Evolutionary conservation across 1,140 invertebrate genomes (phyloP), one percentile per base, ranked within the genome.

Genomic region (Drosophila quadrilineata): DNA sequence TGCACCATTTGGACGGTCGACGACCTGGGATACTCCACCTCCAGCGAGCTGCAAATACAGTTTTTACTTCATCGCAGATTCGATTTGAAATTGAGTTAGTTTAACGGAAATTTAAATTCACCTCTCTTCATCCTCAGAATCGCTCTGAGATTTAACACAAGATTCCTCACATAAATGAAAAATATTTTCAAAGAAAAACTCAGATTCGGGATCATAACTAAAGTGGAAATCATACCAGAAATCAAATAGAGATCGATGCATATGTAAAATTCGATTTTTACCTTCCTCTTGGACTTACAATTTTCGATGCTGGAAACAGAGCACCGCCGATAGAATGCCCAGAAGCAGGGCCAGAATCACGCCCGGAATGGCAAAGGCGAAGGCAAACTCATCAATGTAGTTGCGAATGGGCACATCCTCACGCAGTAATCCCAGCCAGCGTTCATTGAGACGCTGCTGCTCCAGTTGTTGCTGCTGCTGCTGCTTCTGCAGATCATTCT

Each of bases 241-340:
- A 28, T 43, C 21, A 64, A 60, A 71, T 2, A 14, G 53, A 59
- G 38, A 45, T n/a, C n/a, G n/a, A n/a, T n/a, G n/a, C n/a, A n/a
- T 56, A 46, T 56, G 4, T 1, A 45, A 49, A 69, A 43, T 49
- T 56, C 21, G 1, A 24, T 9, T 10, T 36, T 36, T 16, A 16
- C 31, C 28, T 10, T 10, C 24, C 10, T 5, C 14, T 5, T 35
- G 6, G 33, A 93, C 95, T 95, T 90, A 96, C 96, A 94, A 91
- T 86, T 94, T 93, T 53, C 95, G 94, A 76, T 94, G 93, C 63
- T 95, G 93, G 53, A 95, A 93, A 89, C 95, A 96, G 6, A 96
- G 90, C 1, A 95, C 92, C 9, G 94, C 92, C 3, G 95, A 94
- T 0, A 96, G 84, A 2, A 94, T 90, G 12, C 93, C 91, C 0